A percentile compares a stretch with the other conserved stretches of the same genome.
Evolutionary conservation across 1,140 invertebrate species (phyloP).

Genomic region (Pemphigus obesinymphae): DNA sequence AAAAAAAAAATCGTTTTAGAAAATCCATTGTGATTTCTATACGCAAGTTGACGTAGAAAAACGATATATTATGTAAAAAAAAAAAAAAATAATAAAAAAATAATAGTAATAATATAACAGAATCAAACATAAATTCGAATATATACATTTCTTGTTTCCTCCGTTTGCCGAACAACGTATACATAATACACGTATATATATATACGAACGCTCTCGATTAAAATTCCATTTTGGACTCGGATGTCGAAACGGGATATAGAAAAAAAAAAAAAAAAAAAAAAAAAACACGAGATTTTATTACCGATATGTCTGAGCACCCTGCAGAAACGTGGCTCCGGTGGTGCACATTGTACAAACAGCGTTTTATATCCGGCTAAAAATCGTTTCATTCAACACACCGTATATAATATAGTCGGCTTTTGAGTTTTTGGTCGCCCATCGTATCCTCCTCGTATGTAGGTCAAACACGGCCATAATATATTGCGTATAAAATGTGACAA

Average conservation of each 20-base stretch:
- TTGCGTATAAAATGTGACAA: not conserved
- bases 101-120: not conserved
- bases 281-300: slow-evolving; percentile 6
- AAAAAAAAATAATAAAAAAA: too few relatives aligned
- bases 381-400: not conserved
- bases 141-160: too few relatives aligned
- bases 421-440: not conserved
- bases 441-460: not conserved
- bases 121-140: slow-evolving; percentile 3
- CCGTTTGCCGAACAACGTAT: too few relatives aligned
- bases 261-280: not conserved
- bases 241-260: not conserved
- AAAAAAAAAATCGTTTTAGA: not conserved
- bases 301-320: slow-evolving; percentile 3
- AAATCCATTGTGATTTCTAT: not conserved
- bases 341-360: not conserved
- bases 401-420: not conserved
- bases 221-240: slow-evolving; percentile 9
- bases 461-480: not conserved
- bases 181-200: not conserved
- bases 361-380: not conserved
- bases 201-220: not conserved
- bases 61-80: not conserved
- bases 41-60: too few relatives aligned
- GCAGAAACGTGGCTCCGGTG: not conserved